Evolutionary conservation across 2,888 invertebrate genomes (phyloP), one percentile per base, ranked within the genome.

Genomic region (Drosophila longiperda): DNA sequence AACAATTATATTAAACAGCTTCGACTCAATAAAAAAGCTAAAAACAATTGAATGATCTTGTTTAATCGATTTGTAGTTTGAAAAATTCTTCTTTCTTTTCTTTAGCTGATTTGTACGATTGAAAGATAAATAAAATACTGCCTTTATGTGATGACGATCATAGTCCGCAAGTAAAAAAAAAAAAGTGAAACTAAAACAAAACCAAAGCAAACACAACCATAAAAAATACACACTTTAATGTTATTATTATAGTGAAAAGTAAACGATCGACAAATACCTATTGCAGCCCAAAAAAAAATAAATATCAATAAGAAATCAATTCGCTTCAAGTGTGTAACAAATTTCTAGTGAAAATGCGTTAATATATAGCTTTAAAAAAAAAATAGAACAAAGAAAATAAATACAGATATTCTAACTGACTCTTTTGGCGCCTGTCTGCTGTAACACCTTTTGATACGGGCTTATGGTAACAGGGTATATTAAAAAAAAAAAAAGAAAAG

Each of bases 141-240:
- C 26, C 49, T 23, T 34, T 60, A 59, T 52, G 34, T 33, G 20
- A 23, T 62, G 45, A 48, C 45, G 45, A 61, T 57, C 33, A 26
- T 38, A 55, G 67, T 59, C 55, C 20, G 20, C 23, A 33, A 7
- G 17, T n/a, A 42, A 26, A n/a, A 17, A 17, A 49, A 1, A n/a
- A 17, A 12, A 36, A 36, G 61, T 53, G 62, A 68, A 68, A 62
- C 40, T 62, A 32, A 62, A 71, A 36, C 61, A 48, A 71, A 57
- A 33, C 65, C 40, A 3, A 57, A 60, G 38, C 48, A 49, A 59
- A n/a, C n/a, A 55, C 45, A 58, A 53, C 40, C 55, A 52, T 5
- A 15, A 33, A 48, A 23, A 57, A 33, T 32, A 23, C 5, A 20
- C 38, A 36, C 29, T 36, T 38, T 49, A 49, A 20, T 42, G 34